Conservation (phyloP, 2,113 vertebrate species). For the Forbesichthys papilliferus region DNA sequence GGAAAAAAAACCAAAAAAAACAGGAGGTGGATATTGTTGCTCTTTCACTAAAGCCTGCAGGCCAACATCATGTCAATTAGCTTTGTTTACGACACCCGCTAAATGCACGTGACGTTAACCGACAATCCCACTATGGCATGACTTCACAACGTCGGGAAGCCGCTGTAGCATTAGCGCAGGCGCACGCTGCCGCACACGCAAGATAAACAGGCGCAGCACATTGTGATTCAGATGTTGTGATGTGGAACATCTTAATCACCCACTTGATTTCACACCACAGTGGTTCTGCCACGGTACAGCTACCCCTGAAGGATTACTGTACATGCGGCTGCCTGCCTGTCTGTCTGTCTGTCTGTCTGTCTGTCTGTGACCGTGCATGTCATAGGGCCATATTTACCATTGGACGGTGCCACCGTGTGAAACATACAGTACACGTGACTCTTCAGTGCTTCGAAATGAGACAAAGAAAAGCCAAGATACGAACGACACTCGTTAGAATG, state of each 20-base stretch:
- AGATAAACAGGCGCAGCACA: conserved; percentile 18
- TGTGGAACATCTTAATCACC: conserved; percentile 69
- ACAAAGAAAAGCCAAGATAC: too few relatives aligned
- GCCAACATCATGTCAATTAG: background rate
- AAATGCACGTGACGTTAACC: background rate
- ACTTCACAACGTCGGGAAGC: conserved; percentile 12
- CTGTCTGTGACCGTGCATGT: background rate
- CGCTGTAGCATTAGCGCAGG: conserved; percentile 13
- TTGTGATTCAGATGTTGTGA: conserved; percentile 54
- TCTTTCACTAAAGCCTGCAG: background rate
- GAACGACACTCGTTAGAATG: too few relatives aligned
- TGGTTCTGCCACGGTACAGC: conserved; percentile 23
- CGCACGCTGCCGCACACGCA: conserved; percentile 5
- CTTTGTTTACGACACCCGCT: background rate
- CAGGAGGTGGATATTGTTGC: conserved; percentile 12
- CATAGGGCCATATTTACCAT: background rate
- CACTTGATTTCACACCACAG: conserved; percentile 67
- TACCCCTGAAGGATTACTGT: conserved; percentile 28
- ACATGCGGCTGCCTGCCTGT: conserved; percentile 12
- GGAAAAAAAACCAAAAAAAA: background rate
- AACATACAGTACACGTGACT: too few relatives aligned
- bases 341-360: background rate
- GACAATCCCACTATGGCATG: background rate
- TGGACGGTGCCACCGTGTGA: background rate
- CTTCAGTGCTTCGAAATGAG: too few relatives aligned